Evolutionary conservation across 2,888 invertebrate genomes (phyloP), one percentile per base, ranked within the genome.

Genomic region (Harmothoe impar): DNA sequence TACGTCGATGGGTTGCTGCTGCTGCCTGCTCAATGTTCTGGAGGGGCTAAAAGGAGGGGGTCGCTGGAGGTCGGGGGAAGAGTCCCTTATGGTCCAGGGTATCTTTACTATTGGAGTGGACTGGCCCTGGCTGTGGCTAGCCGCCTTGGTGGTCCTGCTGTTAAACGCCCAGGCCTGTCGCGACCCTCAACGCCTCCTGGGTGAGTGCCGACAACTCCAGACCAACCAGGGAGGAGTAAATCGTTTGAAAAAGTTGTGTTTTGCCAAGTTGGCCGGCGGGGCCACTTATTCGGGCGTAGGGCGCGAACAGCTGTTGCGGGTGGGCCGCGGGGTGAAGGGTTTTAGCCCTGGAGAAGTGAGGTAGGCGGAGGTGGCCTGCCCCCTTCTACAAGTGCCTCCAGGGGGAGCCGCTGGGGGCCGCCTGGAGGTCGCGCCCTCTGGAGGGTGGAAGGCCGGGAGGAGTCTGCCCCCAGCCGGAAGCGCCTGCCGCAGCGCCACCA

Each of bases 121-220:
- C 62, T 62, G 62, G 20, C 5, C 10, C 62, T 72, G 29, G 72
- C 72, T 25, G 62, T 43, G 72, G 25, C 72, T 25, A 15, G 15
- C 72, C 31, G 29, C 72, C 72, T 29, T 72, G 72, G 72, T 72
- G 72, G 72, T 72, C 72, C 31, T 3, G 29, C 72, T 31, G 72
- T 72, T 72, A n/a, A 72, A n/a, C 72, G 72, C 29, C 29, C 29
- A 29, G 72, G 31, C 72, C 72, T 29, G 72, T 29, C 72, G 29
- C 72, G 29, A 72, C 72, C 72, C 72, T 29, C 72, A 29, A n/a
- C 72, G 72, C 72, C 72, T 72, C 72, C 72, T n/a, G 72, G 72
- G 72, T 25, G 72, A 72, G 72, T 72, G 72, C 72, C 72, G 72
- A 72, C 72, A 72, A 72, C 72, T 72, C 72, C 72, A 72, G 72